Conservation (phyloP, 2,888 invertebrate species). For the Homarus gammarus region DNA sequence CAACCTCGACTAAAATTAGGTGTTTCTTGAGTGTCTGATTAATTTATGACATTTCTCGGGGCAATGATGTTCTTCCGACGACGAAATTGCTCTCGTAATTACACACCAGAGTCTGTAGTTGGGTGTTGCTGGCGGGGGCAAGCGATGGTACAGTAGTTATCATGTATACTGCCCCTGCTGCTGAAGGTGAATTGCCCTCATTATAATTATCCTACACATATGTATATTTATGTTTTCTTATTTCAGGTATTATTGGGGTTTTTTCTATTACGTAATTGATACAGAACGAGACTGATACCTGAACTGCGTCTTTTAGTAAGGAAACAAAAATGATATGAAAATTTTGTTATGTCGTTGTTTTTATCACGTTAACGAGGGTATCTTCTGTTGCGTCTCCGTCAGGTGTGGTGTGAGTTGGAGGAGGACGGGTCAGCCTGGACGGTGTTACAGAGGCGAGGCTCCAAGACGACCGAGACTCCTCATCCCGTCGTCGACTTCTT, state of each 20-base stretch:
- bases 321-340: too few relatives aligned
- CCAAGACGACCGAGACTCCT: conserved; percentile 39
- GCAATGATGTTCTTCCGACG: not conserved
- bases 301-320: too few relatives aligned
- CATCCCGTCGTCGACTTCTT: conserved; percentile 75
- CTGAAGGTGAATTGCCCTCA: too few relatives aligned
- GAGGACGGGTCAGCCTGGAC: conserved; percentile 66
- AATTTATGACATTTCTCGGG: not conserved
- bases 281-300: too few relatives aligned
- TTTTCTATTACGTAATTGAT: too few relatives aligned
- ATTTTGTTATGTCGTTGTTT: too few relatives aligned
- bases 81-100: not conserved
- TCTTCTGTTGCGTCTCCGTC: conserved; percentile 4
- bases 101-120: not conserved
- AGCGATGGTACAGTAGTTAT: too few relatives aligned
- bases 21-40: not conserved
- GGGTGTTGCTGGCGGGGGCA: not conserved
- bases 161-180: too few relatives aligned
- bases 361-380: too few relatives aligned
- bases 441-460: conserved; percentile 67
- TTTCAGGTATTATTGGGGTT: too few relatives aligned
- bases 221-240: too few relatives aligned
- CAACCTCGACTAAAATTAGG: not conserved
- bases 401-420: conserved; percentile 75
- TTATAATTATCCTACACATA: too few relatives aligned